phyloP scores from a whole-genome alignment of 2,888 invertebrate species.

The Tachina grossa region DNA sequence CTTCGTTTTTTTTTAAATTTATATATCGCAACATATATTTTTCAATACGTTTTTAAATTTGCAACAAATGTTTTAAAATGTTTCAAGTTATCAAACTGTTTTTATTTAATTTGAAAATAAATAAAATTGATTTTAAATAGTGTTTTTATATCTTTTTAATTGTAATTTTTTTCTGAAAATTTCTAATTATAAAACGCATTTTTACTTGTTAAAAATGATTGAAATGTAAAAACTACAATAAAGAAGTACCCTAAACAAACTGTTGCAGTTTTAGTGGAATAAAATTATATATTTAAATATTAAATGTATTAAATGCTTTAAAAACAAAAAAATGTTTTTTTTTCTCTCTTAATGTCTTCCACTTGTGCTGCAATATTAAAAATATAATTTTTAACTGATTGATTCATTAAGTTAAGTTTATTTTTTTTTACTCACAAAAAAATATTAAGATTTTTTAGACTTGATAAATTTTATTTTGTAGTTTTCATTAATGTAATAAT shows the following conservation, averaged over 20 bases:
- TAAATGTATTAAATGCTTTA: slow-evolving; percentile 61
- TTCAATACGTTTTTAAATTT: slow-evolving; percentile 32
- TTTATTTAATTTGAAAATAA: slow-evolving; percentile 49
- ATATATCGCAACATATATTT: slow-evolving; percentile 34
- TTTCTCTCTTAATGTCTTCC: slow-evolving; percentile 76
- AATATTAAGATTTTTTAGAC: slow-evolving; percentile 46
- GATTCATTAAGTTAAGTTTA: slow-evolving; percentile 43
- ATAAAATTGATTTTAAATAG: slow-evolving; percentile 43
- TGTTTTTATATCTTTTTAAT: slow-evolving; percentile 21
- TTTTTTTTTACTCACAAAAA: slow-evolving; percentile 46
- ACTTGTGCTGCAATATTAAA: slow-evolving; percentile 79
- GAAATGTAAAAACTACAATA: slow-evolving; percentile 11
- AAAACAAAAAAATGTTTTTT: slow-evolving; percentile 45
- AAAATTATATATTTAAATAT: slow-evolving; percentile 54
- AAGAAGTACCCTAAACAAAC: slow-evolving; percentile 55
- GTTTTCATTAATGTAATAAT: slow-evolving; percentile 57
- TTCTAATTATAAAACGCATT: slow-evolving; percentile 34
- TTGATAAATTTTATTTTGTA: slow-evolving; percentile 60
- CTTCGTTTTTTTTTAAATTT: slow-evolving; percentile 32
- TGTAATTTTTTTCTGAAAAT: slow-evolving; percentile 8
- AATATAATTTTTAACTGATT: slow-evolving; percentile 65
- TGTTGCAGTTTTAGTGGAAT: slow-evolving; percentile 73
- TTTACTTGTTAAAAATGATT: slow-evolving; percentile 54
- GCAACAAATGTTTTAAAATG: slow-evolving; percentile 42
- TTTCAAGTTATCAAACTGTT: slow-evolving; percentile 66